Percentiles rank a stretch among this genome's conserved stretches.
phyloP scores from a whole-genome alignment of 2,113 vertebrate species.

The Microcebus murinus region DNA sequence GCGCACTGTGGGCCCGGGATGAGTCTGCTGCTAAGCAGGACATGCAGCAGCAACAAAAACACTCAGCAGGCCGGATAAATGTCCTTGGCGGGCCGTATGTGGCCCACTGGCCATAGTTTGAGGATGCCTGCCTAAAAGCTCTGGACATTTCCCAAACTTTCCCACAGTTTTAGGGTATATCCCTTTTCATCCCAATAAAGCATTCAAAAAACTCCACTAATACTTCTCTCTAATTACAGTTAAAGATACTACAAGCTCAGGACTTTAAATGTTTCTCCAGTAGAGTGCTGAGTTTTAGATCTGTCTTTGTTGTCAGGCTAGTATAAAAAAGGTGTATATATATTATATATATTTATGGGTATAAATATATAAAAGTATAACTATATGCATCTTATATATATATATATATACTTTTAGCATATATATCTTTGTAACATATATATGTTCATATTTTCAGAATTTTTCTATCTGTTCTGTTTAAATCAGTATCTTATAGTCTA shows the following conservation, averaged over 20 bases:
- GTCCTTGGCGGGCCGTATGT: too few species aligned
- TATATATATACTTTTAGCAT: not conserved
- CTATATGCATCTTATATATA: not conserved
- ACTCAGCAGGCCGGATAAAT: too few species aligned
- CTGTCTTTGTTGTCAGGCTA: not conserved
- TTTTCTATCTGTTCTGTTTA: not conserved
- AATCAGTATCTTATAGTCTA: not conserved
- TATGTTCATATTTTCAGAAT: not conserved
- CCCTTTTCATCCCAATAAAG: not conserved
- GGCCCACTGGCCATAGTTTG: too few species aligned
- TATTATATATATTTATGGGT: not conserved
- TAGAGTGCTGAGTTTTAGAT: not conserved
- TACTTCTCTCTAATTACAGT: not conserved
- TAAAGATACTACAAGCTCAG: slow-evolving; percentile 1
- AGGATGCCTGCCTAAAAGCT: not conserved
- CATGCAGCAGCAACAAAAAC: too few species aligned
- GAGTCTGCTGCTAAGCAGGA: too few species aligned
- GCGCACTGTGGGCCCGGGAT: too few species aligned
- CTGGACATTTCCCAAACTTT: not conserved
- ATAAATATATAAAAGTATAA: not conserved
- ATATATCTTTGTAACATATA: not conserved
- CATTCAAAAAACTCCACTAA: not conserved
- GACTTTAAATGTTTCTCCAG: slow-evolving; percentile 20
- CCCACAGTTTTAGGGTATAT: not conserved
- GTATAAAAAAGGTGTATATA: too few species aligned